Conservation (phyloP, 1,140 invertebrate species). For the Cherax quadricarinatus region DNA sequence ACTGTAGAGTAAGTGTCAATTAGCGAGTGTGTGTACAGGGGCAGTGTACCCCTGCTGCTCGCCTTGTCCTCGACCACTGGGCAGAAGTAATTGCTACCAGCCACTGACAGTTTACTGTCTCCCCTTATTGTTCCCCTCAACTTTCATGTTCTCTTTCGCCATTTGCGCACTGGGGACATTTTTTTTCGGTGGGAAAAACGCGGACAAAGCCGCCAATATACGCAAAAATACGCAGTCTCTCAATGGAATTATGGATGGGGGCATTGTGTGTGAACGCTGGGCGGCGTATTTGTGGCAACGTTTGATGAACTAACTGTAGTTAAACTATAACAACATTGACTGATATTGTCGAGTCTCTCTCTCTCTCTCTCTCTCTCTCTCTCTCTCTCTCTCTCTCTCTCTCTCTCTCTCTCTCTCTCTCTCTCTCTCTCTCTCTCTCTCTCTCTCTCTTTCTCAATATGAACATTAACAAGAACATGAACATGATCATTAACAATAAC, state of each 20-base stretch:
- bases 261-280: neutral
- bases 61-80: conserved; percentile 20
- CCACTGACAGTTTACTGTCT: conserved; percentile 34
- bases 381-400: too few species aligned
- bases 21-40: conserved; percentile 34
- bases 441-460: too few species aligned
- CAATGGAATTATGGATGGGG: neutral
- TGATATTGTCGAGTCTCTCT: neutral
- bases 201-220: conserved; percentile 30
- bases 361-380: too few species aligned
- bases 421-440: too few species aligned
- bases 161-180: conserved; percentile 21
- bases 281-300: neutral
- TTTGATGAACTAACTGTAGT: neutral
- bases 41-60: neutral
- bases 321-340: neutral
- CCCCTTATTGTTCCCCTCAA: neutral
- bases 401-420: too few species aligned
- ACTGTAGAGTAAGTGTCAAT: conserved; percentile 18
- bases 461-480: too few species aligned
- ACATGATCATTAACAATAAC: too few species aligned
- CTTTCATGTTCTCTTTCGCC: conserved; percentile 44
- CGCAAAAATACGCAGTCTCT: conserved; percentile 34
- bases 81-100: conserved; percentile 40
- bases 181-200: conserved; percentile 15